phyloP scores from a whole-genome alignment of 2,888 invertebrate species.

The Conchocele bisecta region DNA sequence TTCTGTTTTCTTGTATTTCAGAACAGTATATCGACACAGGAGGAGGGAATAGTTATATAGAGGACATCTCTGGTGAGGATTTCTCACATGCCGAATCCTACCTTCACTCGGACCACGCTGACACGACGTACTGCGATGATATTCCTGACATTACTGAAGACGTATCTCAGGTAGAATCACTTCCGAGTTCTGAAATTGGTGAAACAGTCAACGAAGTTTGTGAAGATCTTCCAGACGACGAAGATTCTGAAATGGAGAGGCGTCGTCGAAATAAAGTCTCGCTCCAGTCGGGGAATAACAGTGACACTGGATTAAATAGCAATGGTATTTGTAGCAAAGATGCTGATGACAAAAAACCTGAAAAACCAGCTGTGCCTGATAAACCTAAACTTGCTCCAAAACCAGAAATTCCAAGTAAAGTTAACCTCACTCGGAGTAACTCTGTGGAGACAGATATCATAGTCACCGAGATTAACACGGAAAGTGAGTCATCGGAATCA shows the following conservation, averaged over 20 bases:
- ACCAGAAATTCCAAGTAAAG: too few species aligned
- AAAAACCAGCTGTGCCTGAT: slow-evolving; percentile 58
- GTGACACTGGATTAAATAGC: too few species aligned
- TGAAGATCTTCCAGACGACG: slow-evolving; percentile 29
- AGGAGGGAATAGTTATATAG: slow-evolving; percentile 7
- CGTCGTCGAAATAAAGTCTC: slow-evolving; percentile 20
- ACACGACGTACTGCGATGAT: slow-evolving; percentile 54
- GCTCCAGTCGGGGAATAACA: slow-evolving; percentile 19
- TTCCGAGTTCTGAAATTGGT: slow-evolving; percentile 37
- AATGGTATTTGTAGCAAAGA: too few species aligned
- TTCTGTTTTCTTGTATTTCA: neutral
- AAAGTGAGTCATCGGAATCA: too few species aligned
- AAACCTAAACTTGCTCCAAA: slow-evolving; percentile 50
- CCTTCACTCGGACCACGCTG: slow-evolving; percentile 40
- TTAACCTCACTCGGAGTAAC: too few species aligned
- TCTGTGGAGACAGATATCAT: too few species aligned
- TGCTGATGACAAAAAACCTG: slow-evolving; percentile 8
- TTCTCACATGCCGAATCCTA: slow-evolving; percentile 50
- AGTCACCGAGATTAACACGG: too few species aligned
- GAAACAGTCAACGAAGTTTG: slow-evolving; percentile 15
- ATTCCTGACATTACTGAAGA: slow-evolving; percentile 57
- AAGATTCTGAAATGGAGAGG: slow-evolving; percentile 41
- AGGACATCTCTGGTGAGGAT: slow-evolving; percentile 37
- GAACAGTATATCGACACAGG: slow-evolving; percentile 7
- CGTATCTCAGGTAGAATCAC: slow-evolving; percentile 52